Conservation (phyloP, 2,888 invertebrate genomes). For the Morpho achilles region DNA sequence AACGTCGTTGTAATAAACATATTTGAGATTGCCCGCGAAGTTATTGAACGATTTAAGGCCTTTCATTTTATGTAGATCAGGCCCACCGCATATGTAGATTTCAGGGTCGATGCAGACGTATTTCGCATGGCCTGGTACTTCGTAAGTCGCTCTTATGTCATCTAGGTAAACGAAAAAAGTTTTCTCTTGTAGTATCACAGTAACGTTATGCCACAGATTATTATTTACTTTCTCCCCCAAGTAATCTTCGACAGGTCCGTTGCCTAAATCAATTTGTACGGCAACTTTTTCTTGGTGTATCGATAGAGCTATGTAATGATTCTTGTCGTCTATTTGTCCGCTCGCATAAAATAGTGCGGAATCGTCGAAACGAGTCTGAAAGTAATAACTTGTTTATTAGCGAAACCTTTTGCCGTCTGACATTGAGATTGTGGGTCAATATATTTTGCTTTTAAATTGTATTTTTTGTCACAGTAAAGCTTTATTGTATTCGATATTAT, state of each 20-base stretch:
- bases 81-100: conserved; percentile 94
- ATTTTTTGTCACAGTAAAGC: conserved; percentile 8
- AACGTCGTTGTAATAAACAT: conserved; percentile 95
- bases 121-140: conserved; percentile 83
- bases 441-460: conserved; percentile 15
- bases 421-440: conserved; percentile 21
- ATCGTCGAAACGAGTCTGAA: conserved; percentile 92
- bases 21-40: conserved; percentile 93
- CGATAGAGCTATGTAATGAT: conserved; percentile 94
- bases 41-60: conserved; percentile 90
- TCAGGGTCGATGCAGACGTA: conserved; percentile 94
- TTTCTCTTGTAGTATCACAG: conserved; percentile 88
- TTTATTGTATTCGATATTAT: neutral
- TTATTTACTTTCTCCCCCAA: conserved; percentile 85
- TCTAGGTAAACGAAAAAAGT: conserved; percentile 88
- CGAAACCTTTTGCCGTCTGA: conserved; percentile 18
- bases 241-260: conserved; percentile 83
- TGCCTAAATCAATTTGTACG: conserved; percentile 93
- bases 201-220: conserved; percentile 93
- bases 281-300: conserved; percentile 90
- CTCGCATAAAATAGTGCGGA: conserved; percentile 96
- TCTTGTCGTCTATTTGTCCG: conserved; percentile 91
- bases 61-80: conserved; percentile 89
- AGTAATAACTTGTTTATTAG: conserved; percentile 26
- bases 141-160: conserved; percentile 83